Percentiles rank a stretch among this genome's conserved stretches.
Evolutionary conservation across 2,797 vertebrate species (phyloP).

Genomic region (Champsocephalus esox): DNA sequence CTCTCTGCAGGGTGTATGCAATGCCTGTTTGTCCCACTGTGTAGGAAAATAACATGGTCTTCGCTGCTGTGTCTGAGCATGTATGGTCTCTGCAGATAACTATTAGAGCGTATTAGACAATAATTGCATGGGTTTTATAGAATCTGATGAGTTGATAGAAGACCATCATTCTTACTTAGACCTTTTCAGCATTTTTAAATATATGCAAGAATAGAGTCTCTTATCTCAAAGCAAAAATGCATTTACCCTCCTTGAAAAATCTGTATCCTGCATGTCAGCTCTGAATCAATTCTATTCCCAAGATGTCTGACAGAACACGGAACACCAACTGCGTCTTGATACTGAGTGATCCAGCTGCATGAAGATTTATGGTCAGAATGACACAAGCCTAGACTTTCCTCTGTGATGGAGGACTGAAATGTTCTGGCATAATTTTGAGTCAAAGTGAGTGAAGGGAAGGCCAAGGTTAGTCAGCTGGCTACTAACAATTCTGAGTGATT

Average conservation of each 20-base stretch:
- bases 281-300: conserved; percentile 45
- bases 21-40: conserved; percentile 31
- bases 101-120: conserved; percentile 14
- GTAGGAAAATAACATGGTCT: conserved; percentile 31
- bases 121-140: conserved; percentile 45
- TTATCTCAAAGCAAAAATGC: conserved; percentile 46
- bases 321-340: conserved; percentile 15
- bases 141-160: conserved; percentile 36
- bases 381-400: neutral
- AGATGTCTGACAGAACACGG: conserved; percentile 30
- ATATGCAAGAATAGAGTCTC: conserved; percentile 40
- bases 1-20: conserved; percentile 12
- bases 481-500: conserved; percentile 42
- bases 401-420: neutral
- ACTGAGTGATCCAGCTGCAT: neutral
- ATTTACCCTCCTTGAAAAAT: conserved; percentile 35
- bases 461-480: neutral
- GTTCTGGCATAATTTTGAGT: conserved; percentile 12
- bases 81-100: conserved; percentile 17
- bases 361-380: conserved; percentile 17
- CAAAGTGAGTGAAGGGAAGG: conserved; percentile 34
- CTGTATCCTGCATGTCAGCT: conserved; percentile 36
- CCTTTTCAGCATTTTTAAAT: conserved; percentile 32
- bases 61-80: conserved; percentile 6
- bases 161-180: conserved; percentile 35